Percentiles rank a stretch among this genome's conserved stretches.
Conservation (phyloP, 2,888 invertebrate genomes). For the Aleiodes testaceus region DNA sequence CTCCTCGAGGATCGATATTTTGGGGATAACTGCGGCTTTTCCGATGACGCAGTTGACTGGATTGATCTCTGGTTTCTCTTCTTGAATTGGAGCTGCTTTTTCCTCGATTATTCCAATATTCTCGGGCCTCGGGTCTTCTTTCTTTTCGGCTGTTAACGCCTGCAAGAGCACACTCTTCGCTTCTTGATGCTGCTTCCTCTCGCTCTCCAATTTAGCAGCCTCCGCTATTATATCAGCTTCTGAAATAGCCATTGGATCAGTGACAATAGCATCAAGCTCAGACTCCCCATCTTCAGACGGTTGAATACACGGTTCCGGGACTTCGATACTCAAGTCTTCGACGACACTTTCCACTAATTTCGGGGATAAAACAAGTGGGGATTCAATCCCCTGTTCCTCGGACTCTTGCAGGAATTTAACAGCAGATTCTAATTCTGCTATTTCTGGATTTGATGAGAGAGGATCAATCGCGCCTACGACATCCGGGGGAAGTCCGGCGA, state of each 20-base stretch:
- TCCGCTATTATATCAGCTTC: slow-evolving; percentile 72
- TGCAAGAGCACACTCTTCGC: slow-evolving; percentile 44
- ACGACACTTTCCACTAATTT: slow-evolving; percentile 58
- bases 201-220: slow-evolving; percentile 68
- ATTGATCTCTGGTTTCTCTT: slow-evolving; percentile 20
- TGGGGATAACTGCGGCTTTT: slow-evolving; percentile 59
- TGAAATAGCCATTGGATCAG: slow-evolving; percentile 68
- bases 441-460: slow-evolving; percentile 58
- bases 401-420: slow-evolving; percentile 70
- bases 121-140: neutral
- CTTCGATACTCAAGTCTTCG: neutral
- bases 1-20: slow-evolving; percentile 65
- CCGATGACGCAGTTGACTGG: slow-evolving; percentile 33
- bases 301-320: slow-evolving; percentile 8
- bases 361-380: slow-evolving; percentile 64
- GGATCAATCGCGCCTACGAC: slow-evolving; percentile 49
- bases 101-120: slow-evolving; percentile 20
- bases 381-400: slow-evolving; percentile 72
- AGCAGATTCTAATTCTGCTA: slow-evolving; percentile 68
- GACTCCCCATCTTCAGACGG: slow-evolving; percentile 56
- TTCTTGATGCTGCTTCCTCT: slow-evolving; percentile 60
- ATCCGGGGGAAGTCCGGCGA: slow-evolving; percentile 50
- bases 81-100: neutral
- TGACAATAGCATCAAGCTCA: slow-evolving; percentile 55
- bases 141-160: slow-evolving; percentile 28